Base-by-base conservation (phyloP, 1,140 invertebrate genomes). In the Drosophila ambigua region DNA sequence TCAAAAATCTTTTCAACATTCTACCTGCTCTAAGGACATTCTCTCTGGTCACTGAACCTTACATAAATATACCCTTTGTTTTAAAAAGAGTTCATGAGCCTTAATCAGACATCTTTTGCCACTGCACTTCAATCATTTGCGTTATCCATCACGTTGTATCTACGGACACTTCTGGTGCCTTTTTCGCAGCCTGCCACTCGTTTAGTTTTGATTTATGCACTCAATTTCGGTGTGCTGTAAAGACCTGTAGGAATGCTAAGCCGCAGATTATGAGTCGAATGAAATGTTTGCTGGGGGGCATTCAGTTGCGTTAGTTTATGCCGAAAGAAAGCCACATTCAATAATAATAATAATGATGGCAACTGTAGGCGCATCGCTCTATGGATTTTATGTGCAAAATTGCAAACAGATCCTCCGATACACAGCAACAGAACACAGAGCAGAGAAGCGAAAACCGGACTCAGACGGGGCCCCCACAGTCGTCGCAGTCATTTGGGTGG, bases 261-360 rank as follows among this genome's bases (percentile, higher is more conserved):
- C 77, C 51, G 77, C 43, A 54, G 81, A 77, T 84, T 75, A 84
- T 76, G 50, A 58, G 6, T 28, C 26, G 26, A 28, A 28, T 28
- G 26, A 24, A 28, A 6, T 28, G 26, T 5, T 13, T 4, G 35
- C 35, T 5, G 35, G 11, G 51, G 62, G 44, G 77, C 74, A 83
- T 79, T 79, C 60, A 75, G 75, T 69, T 63, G 75, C 46, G 48
- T 54, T 64, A 88, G 57, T 88, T 88, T 87, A 87, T 79, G 84
- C 55, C 58, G 72, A 46, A 55, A 41, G 49, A 52, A 53, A 8
- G 48, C 61, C 75, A 57, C 64, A 78, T 35, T 68, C 53, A 59
- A 62, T 54, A 74, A 81, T 67, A 77, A 60, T 69, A 69, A 69
- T 69, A 58, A 68, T 59, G 72, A 74, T 82, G 63, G 68, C 80